These are phyloP conservation scores for Kryptolebias ocellatus DNA, from an alignment of 2,797 vertebrate species.

Conservation along the genomic window DNA sequence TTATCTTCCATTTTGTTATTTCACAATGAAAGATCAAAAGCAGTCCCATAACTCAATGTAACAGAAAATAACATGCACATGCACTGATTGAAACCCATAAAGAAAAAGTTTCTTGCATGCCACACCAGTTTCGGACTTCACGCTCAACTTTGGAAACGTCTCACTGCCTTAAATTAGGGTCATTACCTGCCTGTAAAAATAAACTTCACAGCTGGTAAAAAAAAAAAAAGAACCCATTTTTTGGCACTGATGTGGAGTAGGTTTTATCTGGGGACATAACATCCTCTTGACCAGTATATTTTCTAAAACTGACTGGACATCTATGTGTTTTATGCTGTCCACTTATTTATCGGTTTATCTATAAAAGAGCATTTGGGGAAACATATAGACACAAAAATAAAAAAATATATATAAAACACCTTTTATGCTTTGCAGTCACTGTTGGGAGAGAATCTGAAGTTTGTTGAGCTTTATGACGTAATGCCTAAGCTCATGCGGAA, in stretches of 20 bases:
- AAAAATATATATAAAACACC: slow-evolving; percentile 4
- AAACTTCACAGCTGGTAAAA: slow-evolving; percentile 64
- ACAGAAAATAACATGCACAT: background rate
- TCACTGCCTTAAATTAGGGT: slow-evolving; percentile 64
- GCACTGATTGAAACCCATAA: too few relatives aligned
- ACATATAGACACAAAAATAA: background rate
- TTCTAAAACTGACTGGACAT: slow-evolving; percentile 4
- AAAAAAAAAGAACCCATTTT: slow-evolving; percentile 61
- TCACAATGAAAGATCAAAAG: background rate
- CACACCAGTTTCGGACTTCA: slow-evolving; percentile 17
- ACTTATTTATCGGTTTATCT: slow-evolving; percentile 1
- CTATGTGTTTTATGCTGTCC: background rate
- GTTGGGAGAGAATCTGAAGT: slow-evolving; percentile 13
- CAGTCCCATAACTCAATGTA: background rate
- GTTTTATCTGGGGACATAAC: too few relatives aligned
- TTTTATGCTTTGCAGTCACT: background rate
- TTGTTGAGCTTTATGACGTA: slow-evolving; percentile 30
- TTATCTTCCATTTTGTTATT: background rate
- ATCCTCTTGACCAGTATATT: background rate
- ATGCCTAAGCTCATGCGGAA: slow-evolving; percentile 19
- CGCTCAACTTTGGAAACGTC: slow-evolving; percentile 60
- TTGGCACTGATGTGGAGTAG: slow-evolving; percentile 5
- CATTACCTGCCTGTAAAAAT: slow-evolving; percentile 71
- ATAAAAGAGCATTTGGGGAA: background rate
- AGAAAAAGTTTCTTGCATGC: too few relatives aligned